Percentiles rank a stretch among this genome's conserved stretches.
Evolutionary conservation across 2,888 invertebrate species (phyloP).

Genomic region (Leucania comma): DNA sequence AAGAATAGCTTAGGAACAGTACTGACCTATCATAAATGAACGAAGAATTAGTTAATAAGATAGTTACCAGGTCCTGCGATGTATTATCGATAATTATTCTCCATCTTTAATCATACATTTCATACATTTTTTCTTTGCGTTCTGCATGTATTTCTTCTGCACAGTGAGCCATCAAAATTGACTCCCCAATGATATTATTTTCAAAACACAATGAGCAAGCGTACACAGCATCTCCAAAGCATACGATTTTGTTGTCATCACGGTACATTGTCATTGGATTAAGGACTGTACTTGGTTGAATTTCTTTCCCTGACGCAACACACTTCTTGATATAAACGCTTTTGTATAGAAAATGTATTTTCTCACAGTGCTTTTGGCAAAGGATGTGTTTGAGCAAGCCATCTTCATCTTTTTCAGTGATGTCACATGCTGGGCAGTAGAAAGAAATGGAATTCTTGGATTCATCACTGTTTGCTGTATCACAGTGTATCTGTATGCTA

Average conservation of each 20-base stretch:
- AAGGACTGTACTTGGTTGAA: conserved; percentile 85
- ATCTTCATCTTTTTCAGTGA: conserved; percentile 78
- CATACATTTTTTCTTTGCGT: conserved; percentile 74
- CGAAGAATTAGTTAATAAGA: conserved; percentile 1
- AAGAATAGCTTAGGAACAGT: conserved; percentile 3
- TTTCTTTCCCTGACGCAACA: conserved; percentile 81
- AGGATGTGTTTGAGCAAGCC: conserved; percentile 81
- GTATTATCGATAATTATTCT: not conserved
- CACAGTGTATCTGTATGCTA: conserved; percentile 81
- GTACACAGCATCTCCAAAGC: conserved; percentile 85
- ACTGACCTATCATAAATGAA: conserved; percentile 21
- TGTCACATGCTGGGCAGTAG: conserved; percentile 80
- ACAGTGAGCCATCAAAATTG: conserved; percentile 84
- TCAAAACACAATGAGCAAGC: conserved; percentile 87
- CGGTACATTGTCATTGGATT: conserved; percentile 88
- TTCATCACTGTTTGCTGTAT: conserved; percentile 69
- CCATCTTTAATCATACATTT: conserved; percentile 72
- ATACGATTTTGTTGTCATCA: conserved; percentile 87
- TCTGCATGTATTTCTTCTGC: conserved; percentile 76
- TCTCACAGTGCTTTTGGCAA: conserved; percentile 82
- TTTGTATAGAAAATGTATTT: conserved; percentile 86
- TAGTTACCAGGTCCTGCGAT: conserved; percentile 31
- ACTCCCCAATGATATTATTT: conserved; percentile 84
- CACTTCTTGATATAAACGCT: conserved; percentile 87
- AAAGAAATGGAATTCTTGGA: conserved; percentile 77